Percentiles rank a stretch among this genome's conserved stretches.
Evolutionary conservation across 2,797 vertebrate genomes (phyloP).

Genomic region (Lepilemur septentrionalis): DNA sequence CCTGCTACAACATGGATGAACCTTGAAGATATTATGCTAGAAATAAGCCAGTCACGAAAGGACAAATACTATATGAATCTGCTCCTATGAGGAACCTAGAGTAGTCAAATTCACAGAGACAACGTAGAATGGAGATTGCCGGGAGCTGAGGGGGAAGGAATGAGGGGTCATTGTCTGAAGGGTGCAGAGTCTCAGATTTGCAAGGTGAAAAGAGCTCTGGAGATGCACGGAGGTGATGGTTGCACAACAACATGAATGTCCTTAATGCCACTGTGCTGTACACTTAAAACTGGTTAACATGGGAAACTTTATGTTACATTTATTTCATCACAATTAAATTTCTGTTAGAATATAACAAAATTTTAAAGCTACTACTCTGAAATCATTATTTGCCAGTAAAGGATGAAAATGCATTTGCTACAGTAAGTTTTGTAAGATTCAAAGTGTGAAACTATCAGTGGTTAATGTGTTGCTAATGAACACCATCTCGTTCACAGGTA

Average conservation of each 20-base stretch:
- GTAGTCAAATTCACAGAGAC: background rate
- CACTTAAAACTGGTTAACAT: background rate
- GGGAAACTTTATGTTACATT: background rate
- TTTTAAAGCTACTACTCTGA: background rate
- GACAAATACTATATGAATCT: background rate
- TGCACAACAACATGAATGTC: background rate
- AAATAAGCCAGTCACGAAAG: background rate
- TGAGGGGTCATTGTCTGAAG: background rate
- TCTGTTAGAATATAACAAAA: background rate
- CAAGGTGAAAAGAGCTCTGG: background rate
- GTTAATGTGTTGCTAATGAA: fast-evolving
- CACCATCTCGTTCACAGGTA: background rate
- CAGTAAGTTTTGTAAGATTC: background rate
- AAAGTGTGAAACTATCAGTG: background rate
- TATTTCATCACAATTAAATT: background rate
- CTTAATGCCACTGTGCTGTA: background rate
- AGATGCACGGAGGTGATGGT: fast-evolving
- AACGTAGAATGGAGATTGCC: background rate
- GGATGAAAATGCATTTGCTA: background rate
- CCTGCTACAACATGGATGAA: background rate
- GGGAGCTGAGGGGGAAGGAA: background rate
- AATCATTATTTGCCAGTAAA: background rate
- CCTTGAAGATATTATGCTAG: background rate
- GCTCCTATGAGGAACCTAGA: background rate
- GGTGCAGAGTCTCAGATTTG: background rate